phyloP scores from a whole-genome alignment of 2,113 vertebrate species.

The Oreochromis niloticus region DNA sequence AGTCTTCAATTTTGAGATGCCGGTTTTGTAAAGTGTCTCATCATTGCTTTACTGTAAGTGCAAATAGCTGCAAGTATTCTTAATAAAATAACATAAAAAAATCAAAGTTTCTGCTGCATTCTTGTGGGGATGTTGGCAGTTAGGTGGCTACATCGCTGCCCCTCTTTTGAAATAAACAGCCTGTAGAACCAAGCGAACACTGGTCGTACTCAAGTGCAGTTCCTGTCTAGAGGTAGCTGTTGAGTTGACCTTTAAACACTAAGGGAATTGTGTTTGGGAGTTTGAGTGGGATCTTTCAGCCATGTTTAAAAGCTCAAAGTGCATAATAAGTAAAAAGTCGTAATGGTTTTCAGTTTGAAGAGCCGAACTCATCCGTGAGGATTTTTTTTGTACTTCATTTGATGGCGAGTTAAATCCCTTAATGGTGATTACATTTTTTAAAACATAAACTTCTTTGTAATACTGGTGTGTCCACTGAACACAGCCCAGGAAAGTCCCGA shows the following conservation, averaged over 20 bases:
- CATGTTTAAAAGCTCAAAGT: constrained; percentile 1
- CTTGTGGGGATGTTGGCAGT: not conserved
- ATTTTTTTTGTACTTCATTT: not conserved
- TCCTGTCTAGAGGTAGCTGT: constrained; percentile 56
- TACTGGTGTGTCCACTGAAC: constrained; percentile 23
- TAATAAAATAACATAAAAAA: not conserved
- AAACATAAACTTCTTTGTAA: constrained; percentile 12
- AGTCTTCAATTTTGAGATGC: constrained; percentile 28
- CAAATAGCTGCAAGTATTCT: constrained; percentile 51
- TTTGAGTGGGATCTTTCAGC: not conserved
- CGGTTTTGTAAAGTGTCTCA: constrained; percentile 50
- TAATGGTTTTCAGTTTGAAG: not conserved
- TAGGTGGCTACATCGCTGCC: not conserved
- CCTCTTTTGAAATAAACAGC: not conserved
- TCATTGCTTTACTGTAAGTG: constrained; percentile 38
- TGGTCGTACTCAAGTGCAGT: constrained; percentile 26
- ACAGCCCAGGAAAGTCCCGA: constrained; percentile 8
- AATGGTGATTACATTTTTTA: not conserved
- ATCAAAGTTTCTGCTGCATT: constrained; percentile 14
- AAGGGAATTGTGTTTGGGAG: not conserved
- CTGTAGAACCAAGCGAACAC: constrained; percentile 8
- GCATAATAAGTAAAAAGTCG: not conserved
- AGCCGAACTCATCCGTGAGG: not conserved
- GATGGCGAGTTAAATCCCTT: not conserved
- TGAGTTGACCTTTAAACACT: constrained; percentile 16